Evolutionary conservation across 2,888 invertebrate species (phyloP).

Genomic region (Aphodius sticticus): DNA sequence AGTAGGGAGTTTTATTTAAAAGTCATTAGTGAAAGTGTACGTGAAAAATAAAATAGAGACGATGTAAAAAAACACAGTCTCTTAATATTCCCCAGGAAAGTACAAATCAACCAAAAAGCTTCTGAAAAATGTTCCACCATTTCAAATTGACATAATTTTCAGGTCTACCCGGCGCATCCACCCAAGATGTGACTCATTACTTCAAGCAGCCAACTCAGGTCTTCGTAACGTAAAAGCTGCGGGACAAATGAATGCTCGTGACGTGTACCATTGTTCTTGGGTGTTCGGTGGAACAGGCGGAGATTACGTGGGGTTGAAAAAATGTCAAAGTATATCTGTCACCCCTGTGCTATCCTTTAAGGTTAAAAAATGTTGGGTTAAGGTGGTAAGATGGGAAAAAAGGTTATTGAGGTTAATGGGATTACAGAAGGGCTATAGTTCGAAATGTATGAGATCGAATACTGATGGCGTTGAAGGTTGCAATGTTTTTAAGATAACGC

Average conservation of each 20-base stretch:
- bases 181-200: not conserved
- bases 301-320: not conserved
- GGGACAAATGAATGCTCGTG: not conserved
- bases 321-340: not conserved
- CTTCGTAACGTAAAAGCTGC: not conserved
- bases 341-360: not conserved
- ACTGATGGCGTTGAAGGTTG: not conserved
- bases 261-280: not conserved
- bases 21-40: no score
- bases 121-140: not conserved
- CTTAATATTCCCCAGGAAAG: not conserved
- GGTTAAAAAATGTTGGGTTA: not conserved
- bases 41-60: no score
- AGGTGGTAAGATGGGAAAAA: not conserved
- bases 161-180: not conserved
- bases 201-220: not conserved
- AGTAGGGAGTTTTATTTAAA: not conserved
- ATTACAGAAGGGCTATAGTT: not conserved
- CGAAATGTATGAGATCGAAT: not conserved
- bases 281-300: not conserved
- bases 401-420: not conserved
- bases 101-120: not conserved
- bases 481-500: not conserved
- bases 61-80: not conserved
- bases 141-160: not conserved